A percentile compares a stretch with the other conserved stretches of the same genome.
Conservation (phyloP, 2,888 invertebrate species). For the Macrosiphum euphorbiae region DNA sequence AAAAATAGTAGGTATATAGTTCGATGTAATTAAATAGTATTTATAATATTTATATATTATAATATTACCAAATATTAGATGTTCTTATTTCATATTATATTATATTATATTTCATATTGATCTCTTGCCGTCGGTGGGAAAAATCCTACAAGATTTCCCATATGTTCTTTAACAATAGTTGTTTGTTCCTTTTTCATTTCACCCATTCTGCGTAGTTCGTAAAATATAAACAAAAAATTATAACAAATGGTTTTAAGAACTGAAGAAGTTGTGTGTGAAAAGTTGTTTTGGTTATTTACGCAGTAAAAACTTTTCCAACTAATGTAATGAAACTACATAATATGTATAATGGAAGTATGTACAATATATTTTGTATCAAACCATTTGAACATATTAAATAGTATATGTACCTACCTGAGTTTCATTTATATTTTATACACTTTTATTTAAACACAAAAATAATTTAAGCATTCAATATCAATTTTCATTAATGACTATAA, state of each 20-base stretch:
- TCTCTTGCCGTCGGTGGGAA: not conserved
- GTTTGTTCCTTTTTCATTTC: conserved; percentile 14
- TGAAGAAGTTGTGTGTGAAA: not conserved
- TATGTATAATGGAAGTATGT: not conserved
- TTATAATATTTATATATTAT: not conserved
- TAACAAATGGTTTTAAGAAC: not conserved
- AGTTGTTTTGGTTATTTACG: not conserved
- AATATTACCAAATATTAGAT: not conserved
- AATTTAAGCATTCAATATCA: not conserved
- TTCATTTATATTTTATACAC: too few relatives aligned
- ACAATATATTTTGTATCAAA: not conserved
- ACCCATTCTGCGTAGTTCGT: not conserved
- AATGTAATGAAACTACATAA: not conserved
- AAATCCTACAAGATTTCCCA: conserved; percentile 6
- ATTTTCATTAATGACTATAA: not conserved
- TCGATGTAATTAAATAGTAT: not conserved
- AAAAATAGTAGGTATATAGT: not conserved
- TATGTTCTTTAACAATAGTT: conserved; percentile 7
- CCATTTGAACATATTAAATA: not conserved
- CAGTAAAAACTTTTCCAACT: not conserved
- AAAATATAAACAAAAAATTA: conserved; percentile 13
- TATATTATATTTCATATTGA: too few relatives aligned
- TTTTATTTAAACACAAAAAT: not conserved
- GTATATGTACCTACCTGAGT: too few relatives aligned
- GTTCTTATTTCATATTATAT: not conserved